Evolutionary conservation across 53 echinoderm and acorn worm species (phyloP), one percentile per base, ranked within the genome.

Genomic region (Luidia sarsii): DNA sequence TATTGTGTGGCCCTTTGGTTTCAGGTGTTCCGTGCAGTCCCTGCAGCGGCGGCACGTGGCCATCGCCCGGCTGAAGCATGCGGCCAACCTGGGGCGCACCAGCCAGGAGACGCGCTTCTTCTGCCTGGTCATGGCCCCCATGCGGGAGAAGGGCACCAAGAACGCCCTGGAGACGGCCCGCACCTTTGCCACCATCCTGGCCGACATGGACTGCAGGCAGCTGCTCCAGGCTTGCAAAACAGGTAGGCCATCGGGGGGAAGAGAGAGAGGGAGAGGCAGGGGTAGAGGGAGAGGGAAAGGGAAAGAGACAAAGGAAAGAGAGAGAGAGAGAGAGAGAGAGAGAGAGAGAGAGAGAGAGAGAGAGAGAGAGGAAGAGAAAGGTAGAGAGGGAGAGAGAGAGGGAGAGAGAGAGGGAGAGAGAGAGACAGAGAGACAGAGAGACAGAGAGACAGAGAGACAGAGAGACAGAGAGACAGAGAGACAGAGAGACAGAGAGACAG

Each of bases 161-260:
- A 97, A 97, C 59, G 97, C 97, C 20, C 83, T 97, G 84, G 97
- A 97, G 81, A 97, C 97, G 6, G 97, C 91, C 0, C 67, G 97
- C 63, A 97, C 97, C 2, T 97, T 97, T 81, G 93, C 97, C 31
- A 97, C 97, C 19, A 83, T 94, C 56, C 69, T 93, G 80, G 93
- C 93, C 33, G 97, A 97, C 43, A 97, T 97, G 27, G 97, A 97
- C 63, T 97, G 91, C 83, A 83, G 97, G 51, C 97, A 97, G 87
- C 80, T 85, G 23, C 83, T 97, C 1, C 83, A 94, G 38, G 93
- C 89, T 67, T 88, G 88, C 38, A 87, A 70, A 36, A 92, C 96
- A 89, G 96, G 92, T 92, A 34, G 54, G 69, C 37, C 39, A 37
- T 36, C 15, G 18, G 67, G 29, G 63, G 29, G 15, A 33, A 35